These are phyloP conservation scores for Ochotona curzoniae DNA, from an alignment of 2,113 vertebrate genomes.

Conservation along the genomic window DNA sequence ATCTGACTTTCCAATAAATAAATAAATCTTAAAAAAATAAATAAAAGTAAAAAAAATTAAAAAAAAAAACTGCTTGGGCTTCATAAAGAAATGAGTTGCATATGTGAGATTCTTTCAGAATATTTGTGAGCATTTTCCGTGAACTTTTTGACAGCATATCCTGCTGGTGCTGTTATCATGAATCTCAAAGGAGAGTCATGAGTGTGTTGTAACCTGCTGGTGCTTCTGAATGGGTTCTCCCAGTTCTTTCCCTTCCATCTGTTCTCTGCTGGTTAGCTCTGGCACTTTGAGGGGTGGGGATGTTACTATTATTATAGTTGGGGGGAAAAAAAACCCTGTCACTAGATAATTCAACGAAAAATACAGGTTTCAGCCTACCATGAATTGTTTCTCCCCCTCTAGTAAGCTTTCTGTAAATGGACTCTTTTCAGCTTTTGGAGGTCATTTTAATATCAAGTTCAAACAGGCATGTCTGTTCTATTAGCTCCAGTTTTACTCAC, in stretches of 20 bases:
- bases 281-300: neutral
- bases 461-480: neutral
- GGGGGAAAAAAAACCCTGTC: neutral
- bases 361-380: neutral
- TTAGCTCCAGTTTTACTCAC: neutral
- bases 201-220: neutral
- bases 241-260: neutral
- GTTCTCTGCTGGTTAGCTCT: neutral
- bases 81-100: neutral
- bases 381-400: conserved; percentile 38
- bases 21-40: too few relatives aligned
- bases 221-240: neutral
- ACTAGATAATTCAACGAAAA: conserved; percentile 25
- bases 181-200: neutral
- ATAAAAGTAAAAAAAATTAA: too few relatives aligned
- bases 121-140: too few relatives aligned
- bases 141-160: too few relatives aligned
- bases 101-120: too few relatives aligned
- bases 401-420: conserved; percentile 17
- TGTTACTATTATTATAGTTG: neutral
- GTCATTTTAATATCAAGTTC: neutral
- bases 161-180: neutral
- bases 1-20: too few relatives aligned
- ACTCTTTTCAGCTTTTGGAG: neutral
- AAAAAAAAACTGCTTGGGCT: neutral